phyloP scores from a whole-genome alignment of 2,113 vertebrate genomes.

The Epinephelus cyanopodus region DNA sequence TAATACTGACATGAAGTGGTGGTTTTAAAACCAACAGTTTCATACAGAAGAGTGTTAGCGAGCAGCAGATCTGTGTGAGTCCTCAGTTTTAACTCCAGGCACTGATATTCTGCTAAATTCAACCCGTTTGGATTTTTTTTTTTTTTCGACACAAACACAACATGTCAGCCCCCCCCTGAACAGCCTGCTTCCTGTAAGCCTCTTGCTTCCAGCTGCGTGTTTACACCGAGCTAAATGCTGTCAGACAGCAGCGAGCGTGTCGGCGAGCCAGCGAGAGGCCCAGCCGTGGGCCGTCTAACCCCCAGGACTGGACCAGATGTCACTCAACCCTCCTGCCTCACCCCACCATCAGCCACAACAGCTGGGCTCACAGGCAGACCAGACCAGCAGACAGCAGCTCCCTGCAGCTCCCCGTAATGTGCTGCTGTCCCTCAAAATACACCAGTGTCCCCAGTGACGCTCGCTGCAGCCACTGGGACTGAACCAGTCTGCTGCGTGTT shows the following conservation, averaged over 20 bases:
- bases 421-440: slow-evolving; percentile 41
- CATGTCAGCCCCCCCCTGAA: not conserved
- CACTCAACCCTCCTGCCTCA: slow-evolving; percentile 48
- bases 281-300: not conserved
- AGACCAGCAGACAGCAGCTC: slow-evolving; percentile 30
- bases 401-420: slow-evolving; percentile 9
- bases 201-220: slow-evolving; percentile 55
- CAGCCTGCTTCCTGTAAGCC: not conserved
- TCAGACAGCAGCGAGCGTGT: slow-evolving; percentile 29
- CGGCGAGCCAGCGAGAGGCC: slow-evolving; percentile 21
- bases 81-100: no score
- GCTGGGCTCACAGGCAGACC: no score
- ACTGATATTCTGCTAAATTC: no score
- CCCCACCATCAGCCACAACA: not conserved
- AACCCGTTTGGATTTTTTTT: no score
- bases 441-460: slow-evolving; percentile 21
- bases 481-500: not conserved
- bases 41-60: no score
- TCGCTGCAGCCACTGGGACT: not conserved
- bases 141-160: not conserved
- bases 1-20: no score
- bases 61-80: no score
- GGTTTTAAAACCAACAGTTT: no score
- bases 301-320: slow-evolving; percentile 38
- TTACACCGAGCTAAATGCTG: slow-evolving; percentile 32